A percentile compares a stretch with the other conserved stretches of the same genome.
phyloP scores from a whole-genome alignment of 1,140 invertebrate species.

The Drosophila eugracilis region DNA sequence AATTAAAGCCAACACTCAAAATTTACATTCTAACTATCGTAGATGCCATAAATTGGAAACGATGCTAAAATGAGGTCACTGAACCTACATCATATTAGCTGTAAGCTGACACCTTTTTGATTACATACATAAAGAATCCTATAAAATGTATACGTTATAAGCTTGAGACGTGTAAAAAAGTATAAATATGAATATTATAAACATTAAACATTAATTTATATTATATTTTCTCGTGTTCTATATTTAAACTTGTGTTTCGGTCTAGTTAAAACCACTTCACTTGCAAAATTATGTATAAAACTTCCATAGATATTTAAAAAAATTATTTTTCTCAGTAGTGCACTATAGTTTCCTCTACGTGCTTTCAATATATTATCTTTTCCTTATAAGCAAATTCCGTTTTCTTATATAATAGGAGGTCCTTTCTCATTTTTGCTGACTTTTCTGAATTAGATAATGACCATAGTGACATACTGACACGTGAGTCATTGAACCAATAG shows the following conservation, averaged over 20 bases:
- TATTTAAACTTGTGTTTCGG: too few species aligned
- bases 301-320: too few species aligned
- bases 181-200: too few species aligned
- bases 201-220: too few species aligned
- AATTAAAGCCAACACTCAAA: constrained; percentile 38
- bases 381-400: not conserved
- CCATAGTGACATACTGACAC: constrained; percentile 26
- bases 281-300: too few species aligned
- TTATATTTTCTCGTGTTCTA: too few species aligned
- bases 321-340: too few species aligned
- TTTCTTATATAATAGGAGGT: constrained; percentile 10
- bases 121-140: not conserved
- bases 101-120: constrained; percentile 34
- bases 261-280: too few species aligned
- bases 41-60: constrained; percentile 31
- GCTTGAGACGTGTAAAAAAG: too few species aligned
- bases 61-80: constrained; percentile 30
- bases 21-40: constrained; percentile 27
- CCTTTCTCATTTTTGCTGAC: constrained; percentile 1
- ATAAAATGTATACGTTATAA: not conserved
- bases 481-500: constrained; percentile 9
- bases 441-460: constrained; percentile 34
- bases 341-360: too few species aligned
- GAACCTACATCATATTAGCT: constrained; percentile 28
- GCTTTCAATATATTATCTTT: not conserved